Base-by-base conservation (phyloP, 2,113 vertebrate genomes). In the Nettapus auritus region DNA sequence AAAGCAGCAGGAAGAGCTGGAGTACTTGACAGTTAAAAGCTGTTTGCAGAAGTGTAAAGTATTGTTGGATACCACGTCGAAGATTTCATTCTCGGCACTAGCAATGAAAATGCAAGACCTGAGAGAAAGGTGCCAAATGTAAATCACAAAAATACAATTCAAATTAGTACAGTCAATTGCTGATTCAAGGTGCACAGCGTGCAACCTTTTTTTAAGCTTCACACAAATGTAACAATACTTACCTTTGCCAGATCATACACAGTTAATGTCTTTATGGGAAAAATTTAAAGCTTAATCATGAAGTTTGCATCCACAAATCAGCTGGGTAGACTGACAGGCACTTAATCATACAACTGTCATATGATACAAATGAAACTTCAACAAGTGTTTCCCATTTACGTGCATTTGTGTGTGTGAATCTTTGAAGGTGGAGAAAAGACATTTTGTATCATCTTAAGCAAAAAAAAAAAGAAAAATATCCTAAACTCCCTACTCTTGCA, bases 21-120 rank as follows among this genome's bases (percentile, higher is more conserved):
- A 52, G 50, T 86, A 91, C 81, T 88, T 70, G 89, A 94, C 64
- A 94, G 74, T 55, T 93, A 96, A 96, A 92, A 78, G 81, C 38
- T 55, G 67, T 92, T 71, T 95, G 85, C 73, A 89, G 93, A 82
- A 66, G 70, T 80, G 91, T 64, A 77, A 92, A 87, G 77, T 89
- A 93, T n/a, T 9, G 36, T 10, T 91, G 93, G 76, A 85, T 69
- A 94, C 42, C 92, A 83, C 22, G 77, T 1, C 81, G 94, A 83
- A 76, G 89, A 68, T 76, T 92, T 92, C 88, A 36, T n/a, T 96
- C 87, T 95, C 8, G 14, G 75, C 87, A 96, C 89, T 85, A 89
- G 79, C 46, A 95, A 73, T 81, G 94, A 94, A 95, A 97, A 96
- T 81, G 56, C 85, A 94, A 97, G 87, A 88, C 84, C 83, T 95